Percentiles rank a stretch among this genome's conserved stretches.
These are phyloP conservation scores for Notoglanidium macrostoma DNA, from an alignment of 2,797 vertebrate species.

Conservation along the genomic window DNA sequence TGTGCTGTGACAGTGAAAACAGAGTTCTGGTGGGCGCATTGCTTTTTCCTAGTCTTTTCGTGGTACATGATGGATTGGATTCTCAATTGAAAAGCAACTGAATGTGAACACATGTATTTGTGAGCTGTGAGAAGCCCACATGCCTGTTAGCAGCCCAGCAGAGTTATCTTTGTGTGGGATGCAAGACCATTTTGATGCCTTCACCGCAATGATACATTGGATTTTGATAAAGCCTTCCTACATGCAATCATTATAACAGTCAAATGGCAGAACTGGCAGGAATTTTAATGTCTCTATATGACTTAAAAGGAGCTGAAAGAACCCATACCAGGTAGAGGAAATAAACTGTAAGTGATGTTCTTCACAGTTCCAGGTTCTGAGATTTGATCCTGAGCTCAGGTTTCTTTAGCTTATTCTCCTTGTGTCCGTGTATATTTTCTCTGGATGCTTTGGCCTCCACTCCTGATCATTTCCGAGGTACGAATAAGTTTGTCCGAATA, in stretches of 20 bases:
- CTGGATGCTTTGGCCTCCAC: not conserved
- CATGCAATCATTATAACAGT: slow-evolving; percentile 6
- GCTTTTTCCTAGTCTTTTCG: slow-evolving; percentile 44
- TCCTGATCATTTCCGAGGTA: not conserved
- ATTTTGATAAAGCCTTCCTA: slow-evolving; percentile 45
- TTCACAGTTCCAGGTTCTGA: not conserved
- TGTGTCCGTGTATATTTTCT: not conserved
- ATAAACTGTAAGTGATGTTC: not conserved
- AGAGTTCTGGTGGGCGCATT: slow-evolving; percentile 42
- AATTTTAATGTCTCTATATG: slow-evolving; percentile 30
- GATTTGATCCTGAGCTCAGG: not conserved
- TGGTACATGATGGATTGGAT: slow-evolving; percentile 46
- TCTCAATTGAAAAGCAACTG: slow-evolving; percentile 42
- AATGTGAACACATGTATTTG: slow-evolving; percentile 50
- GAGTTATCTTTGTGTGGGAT: slow-evolving; percentile 45
- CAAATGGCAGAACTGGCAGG: not conserved
- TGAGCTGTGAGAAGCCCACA: slow-evolving; percentile 32
- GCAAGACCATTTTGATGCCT: slow-evolving; percentile 42
- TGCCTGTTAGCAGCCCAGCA: slow-evolving; percentile 33
- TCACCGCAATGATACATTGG: slow-evolving; percentile 36
- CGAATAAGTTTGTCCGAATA: not conserved
- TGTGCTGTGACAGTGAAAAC: slow-evolving; percentile 52
- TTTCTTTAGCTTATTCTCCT: not conserved
- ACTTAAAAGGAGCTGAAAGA: slow-evolving; percentile 23
- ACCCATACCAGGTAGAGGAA: not conserved